Conservation (phyloP, 2,888 invertebrate species). For the Copidosoma aretas region DNA sequence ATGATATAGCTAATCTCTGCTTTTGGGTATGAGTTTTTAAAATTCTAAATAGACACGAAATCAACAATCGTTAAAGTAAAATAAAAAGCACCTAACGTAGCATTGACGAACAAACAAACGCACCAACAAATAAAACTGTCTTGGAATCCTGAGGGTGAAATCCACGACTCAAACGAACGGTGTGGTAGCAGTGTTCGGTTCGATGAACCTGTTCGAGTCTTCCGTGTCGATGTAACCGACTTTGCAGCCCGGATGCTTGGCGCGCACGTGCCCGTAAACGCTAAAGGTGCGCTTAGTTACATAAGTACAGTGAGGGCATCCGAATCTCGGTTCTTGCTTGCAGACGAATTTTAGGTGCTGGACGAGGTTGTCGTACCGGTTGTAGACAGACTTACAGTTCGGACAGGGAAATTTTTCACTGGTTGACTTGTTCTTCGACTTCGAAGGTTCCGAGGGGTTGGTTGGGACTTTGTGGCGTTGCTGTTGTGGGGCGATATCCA, state of each 20-base stretch:
- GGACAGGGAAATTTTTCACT: slow-evolving; percentile 17
- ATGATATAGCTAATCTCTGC: too few species aligned
- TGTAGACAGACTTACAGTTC: slow-evolving; percentile 52
- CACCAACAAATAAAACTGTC: too few species aligned
- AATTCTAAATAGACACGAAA: too few species aligned
- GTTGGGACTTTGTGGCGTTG: too few species aligned
- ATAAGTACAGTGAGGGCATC: slow-evolving; percentile 44
- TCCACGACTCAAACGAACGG: not conserved
- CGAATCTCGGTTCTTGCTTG: slow-evolving; percentile 42
- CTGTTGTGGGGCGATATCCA: too few species aligned
- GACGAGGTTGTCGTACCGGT: slow-evolving; percentile 32
- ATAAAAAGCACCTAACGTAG: too few species aligned
- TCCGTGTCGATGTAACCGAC: slow-evolving; percentile 21
- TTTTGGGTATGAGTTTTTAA: too few species aligned
- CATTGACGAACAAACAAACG: too few species aligned
- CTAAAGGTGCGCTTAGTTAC: slow-evolving; percentile 42
- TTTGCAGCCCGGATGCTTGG: slow-evolving; percentile 11
- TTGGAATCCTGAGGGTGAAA: too few species aligned
- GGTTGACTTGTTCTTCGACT: not conserved
- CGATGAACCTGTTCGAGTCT: not conserved
- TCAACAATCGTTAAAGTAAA: too few species aligned
- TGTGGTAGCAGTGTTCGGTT: not conserved
- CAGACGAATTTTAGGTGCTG: slow-evolving; percentile 42
- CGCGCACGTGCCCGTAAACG: slow-evolving; percentile 43
- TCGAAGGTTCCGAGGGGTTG: not conserved